Evolutionary conservation across 1,140 invertebrate species (phyloP).

Genomic region (Lepidurus arcticus): DNA sequence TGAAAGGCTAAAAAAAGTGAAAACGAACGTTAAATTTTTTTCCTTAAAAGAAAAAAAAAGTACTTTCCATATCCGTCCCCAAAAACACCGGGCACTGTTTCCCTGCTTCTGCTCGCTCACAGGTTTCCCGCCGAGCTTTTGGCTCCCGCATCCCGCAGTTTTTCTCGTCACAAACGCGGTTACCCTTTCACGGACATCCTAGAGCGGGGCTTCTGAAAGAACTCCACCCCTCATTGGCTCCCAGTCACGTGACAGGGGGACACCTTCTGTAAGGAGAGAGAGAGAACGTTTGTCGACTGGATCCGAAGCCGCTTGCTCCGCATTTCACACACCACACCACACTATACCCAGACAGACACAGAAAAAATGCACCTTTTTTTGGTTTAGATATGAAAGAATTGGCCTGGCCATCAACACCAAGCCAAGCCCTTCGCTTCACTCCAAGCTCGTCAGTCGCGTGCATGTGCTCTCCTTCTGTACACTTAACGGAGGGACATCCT

Average conservation of each 20-base stretch:
- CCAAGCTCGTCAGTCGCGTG: not conserved
- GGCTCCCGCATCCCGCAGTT: conserved; percentile 4
- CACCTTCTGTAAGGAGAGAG: not conserved
- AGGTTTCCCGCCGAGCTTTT: conserved; percentile 2
- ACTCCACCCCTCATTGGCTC: not conserved
- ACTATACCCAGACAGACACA: not conserved
- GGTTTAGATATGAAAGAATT: not conserved
- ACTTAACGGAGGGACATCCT: no score
- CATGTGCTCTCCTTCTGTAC: conserved; percentile 2
- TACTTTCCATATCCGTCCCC: no score
- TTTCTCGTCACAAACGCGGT: not conserved
- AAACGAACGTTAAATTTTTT: no score
- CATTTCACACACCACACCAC: not conserved
- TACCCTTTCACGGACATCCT: conserved; percentile 21
- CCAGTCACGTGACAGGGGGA: not conserved
- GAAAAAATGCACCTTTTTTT: not conserved
- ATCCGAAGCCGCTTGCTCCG: not conserved
- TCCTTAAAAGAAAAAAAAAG: no score
- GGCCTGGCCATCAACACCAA: not conserved
- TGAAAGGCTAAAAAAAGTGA: no score
- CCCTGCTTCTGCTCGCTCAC: not conserved
- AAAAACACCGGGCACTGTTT: no score
- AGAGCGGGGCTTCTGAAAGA: not conserved
- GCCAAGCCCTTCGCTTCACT: not conserved
- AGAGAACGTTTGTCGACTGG: no score